Percentiles rank a stretch among this genome's conserved stretches.
Evolutionary conservation across 2,888 invertebrate genomes (phyloP).

Genomic region (Sarcophaga subvicina): DNA sequence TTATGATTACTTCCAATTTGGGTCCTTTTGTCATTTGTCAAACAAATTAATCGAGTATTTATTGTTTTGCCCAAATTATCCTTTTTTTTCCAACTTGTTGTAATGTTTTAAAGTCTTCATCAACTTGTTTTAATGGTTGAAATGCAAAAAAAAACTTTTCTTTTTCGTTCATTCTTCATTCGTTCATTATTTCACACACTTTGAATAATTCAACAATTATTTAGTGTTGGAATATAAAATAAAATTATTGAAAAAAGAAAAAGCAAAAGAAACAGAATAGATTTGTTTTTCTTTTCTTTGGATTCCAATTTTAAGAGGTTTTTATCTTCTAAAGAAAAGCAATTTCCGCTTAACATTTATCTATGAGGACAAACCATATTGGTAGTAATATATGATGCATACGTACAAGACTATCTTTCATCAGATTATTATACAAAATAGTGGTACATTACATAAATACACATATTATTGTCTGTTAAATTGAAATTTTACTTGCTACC

Average conservation of each 20-base stretch:
- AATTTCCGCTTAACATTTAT: conserved; percentile 42
- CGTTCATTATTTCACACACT: conserved; percentile 1
- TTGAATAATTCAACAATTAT: not conserved
- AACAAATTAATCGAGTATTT: too few relatives aligned
- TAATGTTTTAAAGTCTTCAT: too few relatives aligned
- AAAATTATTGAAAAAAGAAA: not conserved
- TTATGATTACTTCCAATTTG: too few relatives aligned
- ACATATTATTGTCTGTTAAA: conserved; percentile 15
- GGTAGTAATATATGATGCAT: not conserved
- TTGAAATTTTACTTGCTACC: conserved; percentile 10
- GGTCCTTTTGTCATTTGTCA: too few relatives aligned
- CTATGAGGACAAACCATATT: not conserved
- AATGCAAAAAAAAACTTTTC: too few relatives aligned
- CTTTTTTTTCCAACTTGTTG: too few relatives aligned
- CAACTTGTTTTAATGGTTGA: too few relatives aligned
- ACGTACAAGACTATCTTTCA: not conserved
- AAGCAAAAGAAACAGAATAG: not conserved
- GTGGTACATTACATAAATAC: not conserved
- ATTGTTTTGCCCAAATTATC: too few relatives aligned
- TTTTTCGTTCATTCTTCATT: not conserved
- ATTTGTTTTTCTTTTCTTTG: not conserved
- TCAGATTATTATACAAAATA: not conserved
- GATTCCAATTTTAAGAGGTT: not conserved
- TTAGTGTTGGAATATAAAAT: not conserved
- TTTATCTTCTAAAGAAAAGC: not conserved